Percentiles rank a stretch among this genome's conserved stretches.
These are phyloP conservation scores for Mantis religiosa DNA, from an alignment of 2,888 invertebrate species.

Conservation along the genomic window DNA sequence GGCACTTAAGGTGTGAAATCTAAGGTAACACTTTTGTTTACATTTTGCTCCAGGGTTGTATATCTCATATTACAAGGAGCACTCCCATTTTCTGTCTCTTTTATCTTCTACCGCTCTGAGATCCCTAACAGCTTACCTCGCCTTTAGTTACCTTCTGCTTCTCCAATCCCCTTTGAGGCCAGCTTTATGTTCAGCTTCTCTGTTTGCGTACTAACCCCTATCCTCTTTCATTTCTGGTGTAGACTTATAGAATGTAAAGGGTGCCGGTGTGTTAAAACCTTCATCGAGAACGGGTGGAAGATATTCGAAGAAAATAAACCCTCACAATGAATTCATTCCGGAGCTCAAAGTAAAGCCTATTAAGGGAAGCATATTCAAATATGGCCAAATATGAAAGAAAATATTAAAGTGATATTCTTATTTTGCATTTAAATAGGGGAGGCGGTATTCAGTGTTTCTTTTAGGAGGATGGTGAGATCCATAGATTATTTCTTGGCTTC, in stretches of 20 bases:
- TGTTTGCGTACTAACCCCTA: neutral
- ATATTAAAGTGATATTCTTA: no score
- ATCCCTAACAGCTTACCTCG: neutral
- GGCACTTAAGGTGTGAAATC: neutral
- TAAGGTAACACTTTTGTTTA: neutral
- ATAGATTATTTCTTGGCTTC: no score
- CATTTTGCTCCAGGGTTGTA: neutral
- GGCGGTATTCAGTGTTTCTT: no score
- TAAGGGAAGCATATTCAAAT: neutral
- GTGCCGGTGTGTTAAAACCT: neutral
- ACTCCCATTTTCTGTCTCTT: neutral
- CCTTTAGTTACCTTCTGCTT: neutral
- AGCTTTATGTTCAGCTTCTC: neutral
- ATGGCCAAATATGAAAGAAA: no score
- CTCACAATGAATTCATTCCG: neutral
- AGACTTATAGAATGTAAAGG: neutral
- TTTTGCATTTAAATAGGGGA: no score
- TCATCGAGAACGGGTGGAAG: neutral
- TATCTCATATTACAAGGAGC: neutral
- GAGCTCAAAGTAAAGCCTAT: neutral
- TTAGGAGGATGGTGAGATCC: no score
- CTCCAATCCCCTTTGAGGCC: neutral
- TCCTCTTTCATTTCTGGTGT: neutral
- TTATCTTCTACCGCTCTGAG: neutral
- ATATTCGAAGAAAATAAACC: neutral